Evolutionary conservation across 2,888 invertebrate species (phyloP).

Genomic region (Nysson spinosus): DNA sequence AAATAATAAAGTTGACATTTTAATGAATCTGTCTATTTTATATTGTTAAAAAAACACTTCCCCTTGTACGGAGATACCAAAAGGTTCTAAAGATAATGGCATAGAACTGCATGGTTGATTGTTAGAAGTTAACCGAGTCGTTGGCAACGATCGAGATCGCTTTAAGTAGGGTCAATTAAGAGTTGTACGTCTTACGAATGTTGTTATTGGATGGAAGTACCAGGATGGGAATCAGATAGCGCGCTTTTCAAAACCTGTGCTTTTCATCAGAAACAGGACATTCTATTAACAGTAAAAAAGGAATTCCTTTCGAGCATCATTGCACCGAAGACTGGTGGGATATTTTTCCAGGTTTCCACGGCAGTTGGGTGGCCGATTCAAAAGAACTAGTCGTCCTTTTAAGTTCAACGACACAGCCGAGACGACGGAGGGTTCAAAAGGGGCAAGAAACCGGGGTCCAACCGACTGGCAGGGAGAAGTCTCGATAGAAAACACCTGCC

Average conservation of each 20-base stretch:
- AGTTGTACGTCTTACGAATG: neutral
- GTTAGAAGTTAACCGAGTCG: neutral
- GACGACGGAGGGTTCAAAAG: constrained; percentile 16
- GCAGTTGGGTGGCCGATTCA: neutral
- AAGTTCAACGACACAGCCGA: constrained; percentile 48
- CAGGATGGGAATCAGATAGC: neutral
- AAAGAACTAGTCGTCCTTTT: constrained; percentile 54
- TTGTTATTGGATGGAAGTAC: neutral
- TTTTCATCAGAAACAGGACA: too few species aligned
- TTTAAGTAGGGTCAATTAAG: neutral
- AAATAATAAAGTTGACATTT: too few species aligned
- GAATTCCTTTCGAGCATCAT: too few species aligned
- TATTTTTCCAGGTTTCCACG: constrained; percentile 18
- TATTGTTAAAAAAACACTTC: neutral
- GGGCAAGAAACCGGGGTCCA: constrained; percentile 21
- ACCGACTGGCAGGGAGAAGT: constrained; percentile 7
- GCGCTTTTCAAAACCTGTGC: too few species aligned
- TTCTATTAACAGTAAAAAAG: neutral
- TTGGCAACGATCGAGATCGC: neutral
- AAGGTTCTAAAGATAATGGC: too few species aligned
- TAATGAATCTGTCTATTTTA: neutral
- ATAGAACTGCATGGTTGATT: neutral
- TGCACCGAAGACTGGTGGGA: too few species aligned
- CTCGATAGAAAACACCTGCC: constrained; percentile 32
- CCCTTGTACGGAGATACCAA: too few species aligned